phyloP scores from a whole-genome alignment of 2,888 invertebrate species.

The Orthosia gothica region DNA sequence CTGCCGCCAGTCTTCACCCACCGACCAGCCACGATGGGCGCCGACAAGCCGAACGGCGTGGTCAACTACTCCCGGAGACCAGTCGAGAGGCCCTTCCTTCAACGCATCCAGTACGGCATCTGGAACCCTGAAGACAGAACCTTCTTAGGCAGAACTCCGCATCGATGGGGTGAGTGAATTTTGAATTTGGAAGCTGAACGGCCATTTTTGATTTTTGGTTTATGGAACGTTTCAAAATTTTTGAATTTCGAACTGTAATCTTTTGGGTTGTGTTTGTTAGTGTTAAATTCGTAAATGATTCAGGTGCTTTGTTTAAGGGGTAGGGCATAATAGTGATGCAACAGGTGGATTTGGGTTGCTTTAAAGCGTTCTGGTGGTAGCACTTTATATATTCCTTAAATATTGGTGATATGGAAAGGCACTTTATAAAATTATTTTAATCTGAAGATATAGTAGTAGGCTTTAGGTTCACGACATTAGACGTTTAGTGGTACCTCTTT shows the following conservation, averaged over 20 bases:
- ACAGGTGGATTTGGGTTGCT: not conserved
- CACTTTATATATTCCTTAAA: not conserved
- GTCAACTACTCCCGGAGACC: slow-evolving; percentile 85
- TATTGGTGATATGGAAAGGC: not conserved
- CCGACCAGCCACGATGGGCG: slow-evolving; percentile 81
- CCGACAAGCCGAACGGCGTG: slow-evolving; percentile 86
- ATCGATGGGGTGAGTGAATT: slow-evolving; percentile 93
- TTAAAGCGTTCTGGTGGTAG: not conserved
- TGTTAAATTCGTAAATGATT: not conserved
- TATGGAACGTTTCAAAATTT: not conserved
- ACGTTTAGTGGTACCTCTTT: too few species aligned
- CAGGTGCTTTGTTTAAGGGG: not conserved
- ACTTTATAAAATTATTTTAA: not conserved
- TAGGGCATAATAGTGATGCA: not conserved
- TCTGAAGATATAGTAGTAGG: too few species aligned
- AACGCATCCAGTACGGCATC: slow-evolving; percentile 88
- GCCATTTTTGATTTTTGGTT: not conserved
- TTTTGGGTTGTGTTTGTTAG: not conserved
- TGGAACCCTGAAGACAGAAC: slow-evolving; percentile 92
- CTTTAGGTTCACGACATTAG: too few species aligned
- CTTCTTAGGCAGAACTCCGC: slow-evolving; percentile 92
- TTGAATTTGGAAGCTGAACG: slow-evolving; percentile 22
- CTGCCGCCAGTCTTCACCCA: slow-evolving; percentile 52
- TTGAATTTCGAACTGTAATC: not conserved
- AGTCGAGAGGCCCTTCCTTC: slow-evolving; percentile 83